Base-by-base conservation (phyloP, 2,888 invertebrate genomes). In the Ferdinandea cuprea region DNA sequence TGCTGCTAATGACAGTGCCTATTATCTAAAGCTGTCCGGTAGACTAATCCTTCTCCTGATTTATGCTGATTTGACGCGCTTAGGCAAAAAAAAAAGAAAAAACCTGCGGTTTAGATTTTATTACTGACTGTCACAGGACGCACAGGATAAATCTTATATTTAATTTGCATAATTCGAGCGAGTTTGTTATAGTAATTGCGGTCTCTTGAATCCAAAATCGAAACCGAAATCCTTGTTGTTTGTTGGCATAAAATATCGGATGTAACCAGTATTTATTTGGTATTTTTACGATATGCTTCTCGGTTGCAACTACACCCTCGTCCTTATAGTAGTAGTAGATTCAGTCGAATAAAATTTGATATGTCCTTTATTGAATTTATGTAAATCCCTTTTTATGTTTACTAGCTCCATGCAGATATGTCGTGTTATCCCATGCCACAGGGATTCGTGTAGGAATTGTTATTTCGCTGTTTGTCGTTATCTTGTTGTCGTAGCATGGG, bases 151-250 rank as follows among this genome's bases (percentile, higher is more conserved):
- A 7, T 42, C 52, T 28, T 2, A 30, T 58, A 25, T 50, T 59
- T 35, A n/a, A 58, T 66, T 76, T 56, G 58, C 52, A 68, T 76
- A 50, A 76, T 69, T 68, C 35, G 58, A 48, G 21, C 21, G 11
- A 25, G 32, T 58, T 44, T 13, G 28, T 50, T 25, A 5, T 25
- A 25, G 25, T 13, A 28, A 8, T 15, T 8, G 8, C 15, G 15
- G 15, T 52, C 30, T 52, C 9, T 8, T 25, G n/a, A 32, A 32
- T 9, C 9, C 13, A 2, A 11, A 17, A 19, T 44, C 19, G 8
- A 42, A 8, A 17, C n/a, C n/a, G 9, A 35, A 58, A 28, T 40
- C 37, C 25, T 6, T 37, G 30, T 6, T 37, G 30, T 54, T 54
- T 11, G 9, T 6, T 37, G 15, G 32, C 32, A 5, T 9, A 30